Evolutionary conservation across 2,888 invertebrate genomes (phyloP), one percentile per base, ranked within the genome.

Genomic region (Latrodectus elegans): DNA sequence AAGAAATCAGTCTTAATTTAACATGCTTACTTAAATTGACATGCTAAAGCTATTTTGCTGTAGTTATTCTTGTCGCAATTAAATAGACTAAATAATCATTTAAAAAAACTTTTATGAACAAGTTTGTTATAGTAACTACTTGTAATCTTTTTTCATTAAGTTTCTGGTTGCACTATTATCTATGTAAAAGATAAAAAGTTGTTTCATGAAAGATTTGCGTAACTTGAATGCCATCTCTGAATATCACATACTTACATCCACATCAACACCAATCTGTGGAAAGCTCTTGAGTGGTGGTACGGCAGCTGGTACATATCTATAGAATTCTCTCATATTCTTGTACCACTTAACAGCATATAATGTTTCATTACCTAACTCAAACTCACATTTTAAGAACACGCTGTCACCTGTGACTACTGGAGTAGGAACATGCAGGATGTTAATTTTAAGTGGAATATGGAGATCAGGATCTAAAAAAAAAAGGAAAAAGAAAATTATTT

Each of bases 301-400:
- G 14, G 88, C 76, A 0, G 76, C 83, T 8, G 88, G 88, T 10
- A 88, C 88, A 51, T 78, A 88, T 73, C 88, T 78, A 60, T 82
- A 88, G 70, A 88, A 88, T 38, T 88, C 88, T 15, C 83, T 78
- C 83, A 83, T 83, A 12, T 88, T 79, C 17, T 79, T 88, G 68
- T 88, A 88, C 83, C 83, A 88, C 49, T 88, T 88, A 49, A 88
- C 81, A 10, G 88, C 82, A 78, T 88, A 88, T 9, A 88, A 79
- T 0, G 83, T 88, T 51, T 88, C 88, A 51, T 79, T 79, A 52
- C 88, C 88, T 10, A 88, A 52, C 53, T 88, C 88, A 49, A 72
- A 88, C 1, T 15, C 65, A 15, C 88, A 88, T 68, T 52, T 67
- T 38, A 88, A 60, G 14, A 83, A n/a, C 1, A 74, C 53, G 14